Evolutionary conservation across 1,140 invertebrate genomes (phyloP), one percentile per base, ranked within the genome.

Genomic region (Saccostrea echinata): DNA sequence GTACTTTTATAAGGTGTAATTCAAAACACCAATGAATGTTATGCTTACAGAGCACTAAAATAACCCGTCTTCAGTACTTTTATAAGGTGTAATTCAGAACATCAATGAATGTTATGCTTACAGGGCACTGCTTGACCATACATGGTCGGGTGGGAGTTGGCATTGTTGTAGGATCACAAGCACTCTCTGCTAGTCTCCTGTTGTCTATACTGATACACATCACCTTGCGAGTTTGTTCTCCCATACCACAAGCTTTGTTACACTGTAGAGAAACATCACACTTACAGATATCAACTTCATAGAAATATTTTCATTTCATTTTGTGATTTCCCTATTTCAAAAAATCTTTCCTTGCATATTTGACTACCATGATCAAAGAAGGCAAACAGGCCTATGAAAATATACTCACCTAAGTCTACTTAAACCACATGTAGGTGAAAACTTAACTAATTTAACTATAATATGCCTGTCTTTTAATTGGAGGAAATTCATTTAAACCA

Each of bases 161-260:
- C n/a, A n/a, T 82, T 9, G 83, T 81, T 11, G 27, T n/a, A 21
- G 13, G 30, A 33, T 55, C 35, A 64, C 86, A 87, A 2, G 30
- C 51, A 64, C 24, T 43, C n/a, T 87, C 55, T 4, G 27, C 18
- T 30, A 87, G 80, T 2, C 21, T 35, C 33, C 24, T 57, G 30
- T 64, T 61, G 35, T 83, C 81, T n/a, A 57, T 24, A 33, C 55
- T 64, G 57, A 89, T 88, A 64, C 91, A 91, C 51, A 82, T 83
- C n/a, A 91, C 89, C 3, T 81, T 61, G n/a, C 91, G 57, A 13
- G 51, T 88, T 83, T 91, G 88, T 16, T n/a, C 33, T 13, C 91
- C 91, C 82, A 88, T 84, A 12, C 91, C 91, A 86, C 91, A 91
- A 8, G 87, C 88, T 43, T 89, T 88, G 71, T 86, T 90, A 83